Conservation (phyloP, 2,888 invertebrate genomes). For the Synanthedon tipuliformis region DNA sequence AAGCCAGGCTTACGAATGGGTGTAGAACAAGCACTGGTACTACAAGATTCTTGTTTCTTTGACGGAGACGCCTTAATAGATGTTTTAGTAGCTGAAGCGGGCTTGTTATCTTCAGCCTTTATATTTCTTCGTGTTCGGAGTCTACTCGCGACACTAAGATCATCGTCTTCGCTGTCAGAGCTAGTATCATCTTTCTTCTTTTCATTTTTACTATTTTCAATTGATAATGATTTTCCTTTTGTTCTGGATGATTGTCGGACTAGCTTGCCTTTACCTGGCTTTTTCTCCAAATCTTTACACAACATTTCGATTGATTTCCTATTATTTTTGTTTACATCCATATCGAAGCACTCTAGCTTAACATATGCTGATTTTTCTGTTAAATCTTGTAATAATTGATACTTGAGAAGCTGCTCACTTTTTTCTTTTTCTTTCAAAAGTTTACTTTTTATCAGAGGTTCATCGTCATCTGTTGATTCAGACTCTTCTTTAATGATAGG, state of each 20-base stretch:
- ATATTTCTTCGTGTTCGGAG: conserved; percentile 57
- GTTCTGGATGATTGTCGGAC: conserved; percentile 30
- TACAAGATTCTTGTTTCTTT: conserved; percentile 44
- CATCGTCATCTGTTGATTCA: conserved; percentile 57
- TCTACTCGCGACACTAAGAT: conserved; percentile 50
- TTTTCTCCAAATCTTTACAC: conserved; percentile 43
- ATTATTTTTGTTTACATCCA: conserved; percentile 48
- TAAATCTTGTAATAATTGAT: conserved; percentile 52
- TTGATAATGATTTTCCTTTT: conserved; percentile 38
- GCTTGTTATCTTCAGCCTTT: conserved; percentile 54
- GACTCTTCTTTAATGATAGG: conserved; percentile 41
- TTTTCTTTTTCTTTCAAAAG: conserved; percentile 50
- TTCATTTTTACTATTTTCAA: conserved; percentile 43
- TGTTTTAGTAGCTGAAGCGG: conserved; percentile 26
- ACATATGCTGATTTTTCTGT: conserved; percentile 62
- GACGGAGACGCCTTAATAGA: conserved; percentile 39
- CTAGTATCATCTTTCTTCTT: conserved; percentile 36
- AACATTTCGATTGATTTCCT: conserved; percentile 44
- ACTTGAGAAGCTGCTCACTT: conserved; percentile 44
- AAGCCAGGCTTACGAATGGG: conserved; percentile 70
- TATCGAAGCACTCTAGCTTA: conserved; percentile 61
- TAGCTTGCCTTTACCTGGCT: conserved; percentile 33
- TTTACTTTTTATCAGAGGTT: conserved; percentile 56
- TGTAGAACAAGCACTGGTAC: conserved; percentile 41
- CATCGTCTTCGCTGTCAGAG: conserved; percentile 55